These are phyloP conservation scores for Drosophila crucigera DNA, from an alignment of 2,888 invertebrate genomes.

Conservation along the genomic window DNA sequence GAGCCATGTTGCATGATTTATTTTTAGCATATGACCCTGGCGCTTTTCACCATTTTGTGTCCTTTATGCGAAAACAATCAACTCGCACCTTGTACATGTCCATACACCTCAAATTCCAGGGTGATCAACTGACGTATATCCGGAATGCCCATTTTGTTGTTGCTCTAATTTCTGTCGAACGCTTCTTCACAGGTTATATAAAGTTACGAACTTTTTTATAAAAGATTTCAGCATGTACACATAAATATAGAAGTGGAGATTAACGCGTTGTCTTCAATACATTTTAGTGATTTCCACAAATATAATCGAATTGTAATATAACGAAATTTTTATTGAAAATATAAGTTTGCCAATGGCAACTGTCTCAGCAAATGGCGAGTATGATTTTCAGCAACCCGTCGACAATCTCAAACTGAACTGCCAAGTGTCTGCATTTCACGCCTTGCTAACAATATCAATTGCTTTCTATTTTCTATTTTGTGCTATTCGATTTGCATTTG, in stretches of 20 bases:
- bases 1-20: conserved; percentile 46
- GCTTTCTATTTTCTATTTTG: conserved; percentile 79
- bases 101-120: conserved; percentile 95
- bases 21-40: conserved; percentile 52
- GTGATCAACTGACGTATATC: conserved; percentile 89
- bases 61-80: neutral
- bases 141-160: conserved; percentile 86
- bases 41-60: neutral
- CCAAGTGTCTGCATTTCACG: conserved; percentile 67
- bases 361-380: conserved; percentile 32
- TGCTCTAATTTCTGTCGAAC: neutral
- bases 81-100: conserved; percentile 93
- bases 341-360: conserved; percentile 4
- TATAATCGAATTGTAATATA: neutral
- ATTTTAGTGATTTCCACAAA: conserved; percentile 11
- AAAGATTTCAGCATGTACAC: neutral
- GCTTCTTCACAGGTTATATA: conserved; percentile 45
- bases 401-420: conserved; percentile 73
- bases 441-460: conserved; percentile 70
- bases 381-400: conserved; percentile 73
- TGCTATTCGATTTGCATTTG: conserved; percentile 73
- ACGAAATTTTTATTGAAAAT: conserved; percentile 2
- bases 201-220: conserved; percentile 17
- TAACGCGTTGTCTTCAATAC: conserved; percentile 9
- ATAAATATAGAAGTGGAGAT: neutral